A percentile compares a stretch with the other conserved stretches of the same genome.
phyloP scores from a whole-genome alignment of 2,113 vertebrate genomes.

The Chloebia gouldiae region DNA sequence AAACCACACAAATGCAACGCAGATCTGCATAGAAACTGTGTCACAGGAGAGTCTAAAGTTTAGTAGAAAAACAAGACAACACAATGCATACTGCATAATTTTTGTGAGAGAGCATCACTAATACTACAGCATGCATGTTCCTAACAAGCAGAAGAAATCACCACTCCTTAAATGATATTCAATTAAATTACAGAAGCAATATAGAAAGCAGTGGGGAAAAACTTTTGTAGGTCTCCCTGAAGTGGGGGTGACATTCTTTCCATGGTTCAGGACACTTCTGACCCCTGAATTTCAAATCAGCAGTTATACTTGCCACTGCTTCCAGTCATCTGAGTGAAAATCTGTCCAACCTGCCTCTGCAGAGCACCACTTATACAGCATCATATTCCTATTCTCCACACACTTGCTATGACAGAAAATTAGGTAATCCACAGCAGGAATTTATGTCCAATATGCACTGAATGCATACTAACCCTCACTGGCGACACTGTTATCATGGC shows the following conservation, averaged over 20 bases:
- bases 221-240: not conserved
- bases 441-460: rapidly evolving
- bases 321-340: not conserved
- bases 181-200: not conserved
- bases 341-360: not conserved
- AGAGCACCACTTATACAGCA: not conserved
- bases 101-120: not conserved
- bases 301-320: not conserved
- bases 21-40: not conserved
- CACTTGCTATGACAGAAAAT: not conserved
- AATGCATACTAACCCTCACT: not conserved
- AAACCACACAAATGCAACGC: not conserved
- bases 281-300: not conserved
- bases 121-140: not conserved
- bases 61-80: not conserved
- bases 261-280: not conserved
- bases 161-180: not conserved
- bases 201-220: not conserved
- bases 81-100: not conserved
- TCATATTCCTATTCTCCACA: not conserved
- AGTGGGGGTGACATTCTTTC: not conserved
- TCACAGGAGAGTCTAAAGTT: not conserved
- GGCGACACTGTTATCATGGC: not conserved
- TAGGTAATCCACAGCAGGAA: not conserved
- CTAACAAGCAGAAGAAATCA: not conserved